Base-by-base conservation (phyloP, 2,888 invertebrate species). In the Rhamnusium bicolor region DNA sequence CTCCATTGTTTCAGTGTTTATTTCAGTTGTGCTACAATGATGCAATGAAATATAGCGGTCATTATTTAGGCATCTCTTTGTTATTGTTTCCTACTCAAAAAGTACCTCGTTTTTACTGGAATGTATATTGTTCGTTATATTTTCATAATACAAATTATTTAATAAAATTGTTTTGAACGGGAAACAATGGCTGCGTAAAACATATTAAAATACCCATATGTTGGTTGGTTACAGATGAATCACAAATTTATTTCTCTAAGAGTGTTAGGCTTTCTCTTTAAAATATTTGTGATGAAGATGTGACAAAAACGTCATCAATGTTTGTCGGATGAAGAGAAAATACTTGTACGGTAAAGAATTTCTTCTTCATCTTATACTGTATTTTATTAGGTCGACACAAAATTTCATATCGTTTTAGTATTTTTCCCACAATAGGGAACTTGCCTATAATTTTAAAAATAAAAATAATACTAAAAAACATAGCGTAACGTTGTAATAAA, bases 1-100 rank as follows among this genome's bases (percentile, higher is more conserved):
- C 75, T 80, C 83, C 74, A 84, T 85, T 84, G 84, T 85, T 81
- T 82, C 75, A 80, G 80, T 82, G 83, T 85, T 85, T 83, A 84
- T 84, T 84, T 83, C 82, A 74, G 79, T 69, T 72, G 77, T 68
- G 76, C 79, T 76, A 83, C 84, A 84, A 84, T 83, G 80, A 80
- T 73, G 78, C 77, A 79, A 77, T 84, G 84, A 85, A 83, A 84
- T 85, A 85, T 84, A 77, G 80, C 76, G 79, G 80, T 81, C 82
- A 82, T 84, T 84, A 83, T 82, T 84, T 77, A 82, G 79, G 69
- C 73, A 75, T 74, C 79, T 78, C 80, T 78, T 80, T 80, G 80
- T 81, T 80, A 75, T 78, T 78, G 75, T 73, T 72, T 74, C 69
- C 76, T 53, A 76, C 77, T 78, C 76, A 78, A 80, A 80, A 81